Percentiles rank a stretch among this genome's conserved stretches.
Conservation (phyloP, 2,888 invertebrate genomes). For the Scaptomyza parva region DNA sequence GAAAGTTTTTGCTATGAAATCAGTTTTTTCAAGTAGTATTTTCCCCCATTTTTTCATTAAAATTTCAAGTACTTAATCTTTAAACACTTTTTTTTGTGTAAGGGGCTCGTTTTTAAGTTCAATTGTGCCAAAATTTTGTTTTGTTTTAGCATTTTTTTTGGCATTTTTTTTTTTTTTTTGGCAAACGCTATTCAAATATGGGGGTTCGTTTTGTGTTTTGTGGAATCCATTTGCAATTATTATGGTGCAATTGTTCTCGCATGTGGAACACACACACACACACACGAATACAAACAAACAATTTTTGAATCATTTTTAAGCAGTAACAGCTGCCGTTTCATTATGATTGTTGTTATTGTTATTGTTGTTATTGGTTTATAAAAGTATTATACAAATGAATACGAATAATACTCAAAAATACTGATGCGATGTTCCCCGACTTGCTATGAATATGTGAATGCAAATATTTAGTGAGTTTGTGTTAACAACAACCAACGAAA, state of each 20-base stretch:
- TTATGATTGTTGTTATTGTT: background rate
- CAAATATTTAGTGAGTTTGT: slow-evolving; percentile 70
- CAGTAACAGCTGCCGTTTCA: slow-evolving; percentile 20
- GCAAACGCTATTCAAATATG: slow-evolving; percentile 3
- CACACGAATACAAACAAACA: background rate
- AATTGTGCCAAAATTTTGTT: background rate
- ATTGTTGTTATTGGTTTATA: slow-evolving; percentile 48
- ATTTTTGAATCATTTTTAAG: slow-evolving; percentile 31
- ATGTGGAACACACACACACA: slow-evolving; percentile 14
- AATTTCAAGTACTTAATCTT: background rate
- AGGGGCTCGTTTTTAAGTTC: background rate
- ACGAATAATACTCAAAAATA: background rate
- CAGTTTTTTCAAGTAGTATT: background rate
- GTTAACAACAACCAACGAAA: slow-evolving; percentile 58
- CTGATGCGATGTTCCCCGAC: background rate
- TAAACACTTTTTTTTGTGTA: background rate
- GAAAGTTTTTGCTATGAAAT: slow-evolving; percentile 2
- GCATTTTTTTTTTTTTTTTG: background rate
- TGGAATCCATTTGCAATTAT: slow-evolving; percentile 30
- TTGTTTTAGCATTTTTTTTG: too few relatives aligned
- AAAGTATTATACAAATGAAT: slow-evolving; percentile 10
- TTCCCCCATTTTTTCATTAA: background rate
- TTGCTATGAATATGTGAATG: slow-evolving; percentile 37
- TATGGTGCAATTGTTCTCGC: slow-evolving; percentile 34
- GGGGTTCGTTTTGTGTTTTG: background rate